These are phyloP conservation scores for Labrus mixtus DNA, from an alignment of 2,113 vertebrate species.

Conservation along the genomic window DNA sequence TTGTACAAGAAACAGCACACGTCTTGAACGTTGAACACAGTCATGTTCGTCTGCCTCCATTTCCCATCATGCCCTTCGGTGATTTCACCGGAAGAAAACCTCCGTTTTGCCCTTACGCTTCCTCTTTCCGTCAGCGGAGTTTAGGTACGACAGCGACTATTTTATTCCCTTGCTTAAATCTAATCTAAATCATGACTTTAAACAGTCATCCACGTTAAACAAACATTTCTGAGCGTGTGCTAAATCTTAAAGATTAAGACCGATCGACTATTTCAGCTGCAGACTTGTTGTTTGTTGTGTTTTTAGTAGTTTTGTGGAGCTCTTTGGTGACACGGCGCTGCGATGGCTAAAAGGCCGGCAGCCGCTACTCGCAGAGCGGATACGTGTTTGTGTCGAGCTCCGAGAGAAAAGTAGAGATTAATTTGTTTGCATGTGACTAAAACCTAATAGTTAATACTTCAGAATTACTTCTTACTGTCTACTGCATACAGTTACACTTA, in stretches of 20 bases:
- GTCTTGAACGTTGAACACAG: no score
- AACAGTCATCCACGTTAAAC: conserved; percentile 66
- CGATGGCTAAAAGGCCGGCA: conserved; percentile 39
- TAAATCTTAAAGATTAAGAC: background rate
- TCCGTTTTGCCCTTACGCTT: conserved; percentile 52
- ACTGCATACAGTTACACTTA: no score
- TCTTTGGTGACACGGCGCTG: conserved; percentile 55
- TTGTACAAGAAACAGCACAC: no score
- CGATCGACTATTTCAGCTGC: conserved; percentile 33
- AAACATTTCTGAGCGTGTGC: background rate
- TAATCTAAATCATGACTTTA: conserved; percentile 64
- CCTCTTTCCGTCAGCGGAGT: conserved; percentile 85
- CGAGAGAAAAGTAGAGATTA: background rate
- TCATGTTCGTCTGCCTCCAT: conserved; percentile 28
- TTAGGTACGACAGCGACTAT: conserved; percentile 77
- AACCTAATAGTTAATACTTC: no score
- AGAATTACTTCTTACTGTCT: no score
- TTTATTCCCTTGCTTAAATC: conserved; percentile 59
- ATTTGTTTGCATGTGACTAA: no score
- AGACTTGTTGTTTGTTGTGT: background rate
- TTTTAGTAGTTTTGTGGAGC: conserved; percentile 6
- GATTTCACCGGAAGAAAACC: conserved; percentile 84
- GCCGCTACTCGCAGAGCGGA: accelerated
- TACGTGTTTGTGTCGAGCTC: background rate
- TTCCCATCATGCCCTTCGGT: conserved; percentile 62